Evolutionary conservation across 2,113 vertebrate genomes (phyloP).

Genomic region (Shinisaurus crocodilurus): DNA sequence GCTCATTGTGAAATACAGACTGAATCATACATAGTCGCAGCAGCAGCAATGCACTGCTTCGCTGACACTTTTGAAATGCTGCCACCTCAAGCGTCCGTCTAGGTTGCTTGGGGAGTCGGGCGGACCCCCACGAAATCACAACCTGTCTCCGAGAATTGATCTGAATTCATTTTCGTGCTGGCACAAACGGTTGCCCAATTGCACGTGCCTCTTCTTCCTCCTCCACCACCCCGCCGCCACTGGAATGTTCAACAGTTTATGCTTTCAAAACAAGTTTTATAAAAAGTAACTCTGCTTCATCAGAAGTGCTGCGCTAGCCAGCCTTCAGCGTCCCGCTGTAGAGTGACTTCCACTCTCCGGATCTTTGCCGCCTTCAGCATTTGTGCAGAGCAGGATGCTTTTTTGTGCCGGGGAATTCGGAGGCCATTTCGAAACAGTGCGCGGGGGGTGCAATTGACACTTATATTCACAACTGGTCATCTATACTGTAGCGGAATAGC

Average conservation of each 20-base stretch:
- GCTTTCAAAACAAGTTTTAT: constrained; percentile 3
- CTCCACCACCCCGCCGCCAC: too few species aligned
- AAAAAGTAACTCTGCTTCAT: constrained; percentile 1
- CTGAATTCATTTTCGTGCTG: neutral
- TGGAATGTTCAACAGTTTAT: neutral
- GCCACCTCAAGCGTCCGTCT: neutral
- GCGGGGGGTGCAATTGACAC: neutral
- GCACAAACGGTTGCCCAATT: neutral
- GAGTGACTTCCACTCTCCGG: neutral
- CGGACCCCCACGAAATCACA: neutral
- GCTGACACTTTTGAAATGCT: neutral
- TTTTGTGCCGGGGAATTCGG: neutral
- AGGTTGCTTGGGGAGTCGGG: neutral
- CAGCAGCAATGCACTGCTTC: too few species aligned
- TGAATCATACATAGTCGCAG: neutral
- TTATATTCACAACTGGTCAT: neutral
- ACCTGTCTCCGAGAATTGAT: neutral
- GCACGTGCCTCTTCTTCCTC: too few species aligned
- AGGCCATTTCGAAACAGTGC: neutral
- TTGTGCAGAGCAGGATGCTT: neutral
- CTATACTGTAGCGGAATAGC: neutral
- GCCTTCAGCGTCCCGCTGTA: neutral
- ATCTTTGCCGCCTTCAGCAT: neutral
- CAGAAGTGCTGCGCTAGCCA: neutral
- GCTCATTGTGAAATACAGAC: neutral